These are phyloP conservation scores for Beaufortia kweichowensis DNA, from an alignment of 2,113 vertebrate genomes.

Conservation along the genomic window DNA sequence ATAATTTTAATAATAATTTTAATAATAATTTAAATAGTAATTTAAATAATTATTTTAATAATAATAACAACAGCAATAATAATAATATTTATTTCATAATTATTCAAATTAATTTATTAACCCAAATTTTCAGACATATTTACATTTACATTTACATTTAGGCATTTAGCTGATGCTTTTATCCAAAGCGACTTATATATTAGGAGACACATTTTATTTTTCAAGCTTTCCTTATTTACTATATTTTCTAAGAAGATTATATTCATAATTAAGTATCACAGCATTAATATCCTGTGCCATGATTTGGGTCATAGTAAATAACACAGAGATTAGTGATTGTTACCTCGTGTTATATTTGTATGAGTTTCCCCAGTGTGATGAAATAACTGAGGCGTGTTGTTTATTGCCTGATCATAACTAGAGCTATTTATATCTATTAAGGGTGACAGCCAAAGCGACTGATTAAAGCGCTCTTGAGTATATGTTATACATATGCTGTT, in stretches of 20 bases:
- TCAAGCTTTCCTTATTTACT: too few relatives aligned
- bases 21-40: too few relatives aligned
- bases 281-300: constrained; percentile 27
- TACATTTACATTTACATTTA: too few relatives aligned
- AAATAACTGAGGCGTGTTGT: constrained; percentile 62
- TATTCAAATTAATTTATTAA: too few relatives aligned
- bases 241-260: neutral
- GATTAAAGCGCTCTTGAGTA: constrained; percentile 3
- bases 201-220: too few relatives aligned
- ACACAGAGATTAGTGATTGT: constrained; percentile 39
- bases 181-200: too few relatives aligned
- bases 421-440: constrained; percentile 75
- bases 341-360: constrained; percentile 34
- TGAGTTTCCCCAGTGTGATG: constrained; percentile 45
- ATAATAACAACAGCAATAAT: too few relatives aligned
- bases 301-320: constrained; percentile 13
- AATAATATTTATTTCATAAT: too few relatives aligned
- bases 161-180: too few relatives aligned
- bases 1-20: too few relatives aligned
- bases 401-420: constrained; percentile 66
- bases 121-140: too few relatives aligned
- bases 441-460: constrained; percentile 56
- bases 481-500: neutral
- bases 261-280: neutral
- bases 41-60: too few relatives aligned